phyloP scores from a whole-genome alignment of 1,140 invertebrate genomes.

The Drosophila lini region DNA sequence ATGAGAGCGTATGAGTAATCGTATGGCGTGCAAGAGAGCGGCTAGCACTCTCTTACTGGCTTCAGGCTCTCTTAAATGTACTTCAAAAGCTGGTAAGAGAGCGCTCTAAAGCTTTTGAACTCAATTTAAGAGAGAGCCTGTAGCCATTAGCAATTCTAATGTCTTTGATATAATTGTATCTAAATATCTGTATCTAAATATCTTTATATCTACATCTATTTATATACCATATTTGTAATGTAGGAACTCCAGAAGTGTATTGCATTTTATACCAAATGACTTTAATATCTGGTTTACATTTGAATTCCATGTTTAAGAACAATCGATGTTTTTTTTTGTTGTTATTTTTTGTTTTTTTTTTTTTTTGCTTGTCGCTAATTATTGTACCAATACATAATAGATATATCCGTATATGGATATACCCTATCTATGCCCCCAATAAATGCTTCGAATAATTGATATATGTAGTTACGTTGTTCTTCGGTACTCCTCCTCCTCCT shows the following conservation, averaged over 20 bases:
- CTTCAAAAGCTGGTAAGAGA: no score
- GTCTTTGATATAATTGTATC: no score
- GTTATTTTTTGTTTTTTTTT: slow-evolving; percentile 32
- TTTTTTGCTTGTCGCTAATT: slow-evolving; percentile 75
- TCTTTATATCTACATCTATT: not conserved
- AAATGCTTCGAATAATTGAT: slow-evolving; percentile 82
- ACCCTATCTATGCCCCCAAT: slow-evolving; percentile 66
- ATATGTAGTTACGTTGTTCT: slow-evolving; percentile 70
- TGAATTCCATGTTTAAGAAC: slow-evolving; percentile 81
- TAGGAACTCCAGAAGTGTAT: slow-evolving; percentile 42
- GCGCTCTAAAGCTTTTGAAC: no score
- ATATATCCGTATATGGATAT: slow-evolving; percentile 49
- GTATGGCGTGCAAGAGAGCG: no score
- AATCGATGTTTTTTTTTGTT: slow-evolving; percentile 69
- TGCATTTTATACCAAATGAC: slow-evolving; percentile 80
- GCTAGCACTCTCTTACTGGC: no score
- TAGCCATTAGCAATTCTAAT: no score
- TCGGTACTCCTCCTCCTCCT: not conserved
- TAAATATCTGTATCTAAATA: slow-evolving; percentile 1
- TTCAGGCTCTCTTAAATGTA: no score
- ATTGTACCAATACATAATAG: slow-evolving; percentile 79
- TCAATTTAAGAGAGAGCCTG: no score
- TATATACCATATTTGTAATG: slow-evolving; percentile 14
- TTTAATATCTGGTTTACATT: slow-evolving; percentile 81
- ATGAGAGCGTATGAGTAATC: no score